phyloP scores from a whole-genome alignment of 2,888 invertebrate genomes.

The Arctia plantaginis region DNA sequence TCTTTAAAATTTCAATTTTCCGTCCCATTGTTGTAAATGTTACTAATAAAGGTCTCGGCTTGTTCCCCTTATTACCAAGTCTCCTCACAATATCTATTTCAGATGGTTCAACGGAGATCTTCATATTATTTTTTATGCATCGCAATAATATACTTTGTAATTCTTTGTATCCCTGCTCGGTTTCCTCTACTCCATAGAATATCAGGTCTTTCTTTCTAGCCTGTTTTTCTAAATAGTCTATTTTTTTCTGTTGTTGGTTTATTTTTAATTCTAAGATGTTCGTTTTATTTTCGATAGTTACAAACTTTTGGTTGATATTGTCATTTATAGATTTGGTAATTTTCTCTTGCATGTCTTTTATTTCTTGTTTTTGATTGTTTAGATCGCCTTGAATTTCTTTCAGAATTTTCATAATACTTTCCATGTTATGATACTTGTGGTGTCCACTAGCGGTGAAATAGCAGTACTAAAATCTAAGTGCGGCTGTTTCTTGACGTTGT shows the following conservation, averaged over 20 bases:
- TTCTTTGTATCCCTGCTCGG: too few species aligned
- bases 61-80: constrained; percentile 1
- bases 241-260: constrained; percentile 3
- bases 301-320: constrained; percentile 9
- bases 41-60: neutral
- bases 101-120: too few species aligned
- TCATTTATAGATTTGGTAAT: neutral
- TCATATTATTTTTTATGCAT: too few species aligned
- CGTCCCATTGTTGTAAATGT: neutral
- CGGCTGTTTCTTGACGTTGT: neutral
- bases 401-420: neutral
- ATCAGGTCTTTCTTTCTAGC: neutral
- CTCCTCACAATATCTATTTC: too few species aligned
- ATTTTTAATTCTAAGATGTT: neutral
- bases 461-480: neutral
- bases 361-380: neutral
- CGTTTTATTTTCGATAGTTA: constrained; percentile 6
- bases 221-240: constrained; percentile 4
- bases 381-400: constrained; percentile 7
- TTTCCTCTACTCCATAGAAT: neutral
- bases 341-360: constrained; percentile 9
- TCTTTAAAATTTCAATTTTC: constrained; percentile 7
- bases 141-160: too few species aligned
- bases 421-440: neutral
- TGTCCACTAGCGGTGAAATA: neutral